These are phyloP conservation scores for Sebastiscus tertius DNA, from an alignment of 2,797 vertebrate species.

Conservation along the genomic window DNA sequence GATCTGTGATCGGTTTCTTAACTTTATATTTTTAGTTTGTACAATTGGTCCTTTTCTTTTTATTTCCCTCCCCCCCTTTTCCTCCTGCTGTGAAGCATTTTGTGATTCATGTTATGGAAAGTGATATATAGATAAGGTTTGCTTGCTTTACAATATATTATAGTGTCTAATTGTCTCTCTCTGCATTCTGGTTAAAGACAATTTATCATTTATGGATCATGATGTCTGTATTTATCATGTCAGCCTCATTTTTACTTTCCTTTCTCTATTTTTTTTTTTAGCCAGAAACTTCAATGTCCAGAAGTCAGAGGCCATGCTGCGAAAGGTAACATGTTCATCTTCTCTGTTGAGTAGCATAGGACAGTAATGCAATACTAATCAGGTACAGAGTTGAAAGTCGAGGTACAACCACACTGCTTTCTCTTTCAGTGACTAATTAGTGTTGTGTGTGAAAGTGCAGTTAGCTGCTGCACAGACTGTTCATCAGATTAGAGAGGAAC, in stretches of 20 bases:
- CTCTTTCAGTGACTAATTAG: neutral
- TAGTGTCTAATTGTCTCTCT: neutral
- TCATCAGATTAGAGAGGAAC: conserved; percentile 36
- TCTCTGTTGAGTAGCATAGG: neutral
- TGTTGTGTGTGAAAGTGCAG: neutral
- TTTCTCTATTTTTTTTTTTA: conserved; percentile 68
- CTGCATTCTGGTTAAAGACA: neutral
- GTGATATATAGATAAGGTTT: neutral
- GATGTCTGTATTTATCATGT: neutral
- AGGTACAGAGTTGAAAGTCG: neutral
- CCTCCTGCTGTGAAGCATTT: neutral
- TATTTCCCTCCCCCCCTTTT: neutral
- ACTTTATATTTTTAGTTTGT: neutral
- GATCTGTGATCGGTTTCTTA: too few species aligned
- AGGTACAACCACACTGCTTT: neutral
- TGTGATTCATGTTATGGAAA: neutral
- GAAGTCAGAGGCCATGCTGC: conserved; percentile 94
- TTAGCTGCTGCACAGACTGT: neutral
- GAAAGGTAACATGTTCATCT: conserved; percentile 86
- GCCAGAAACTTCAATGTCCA: conserved; percentile 92
- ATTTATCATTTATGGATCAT: neutral
- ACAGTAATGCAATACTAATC: neutral
- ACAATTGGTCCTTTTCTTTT: too few species aligned
- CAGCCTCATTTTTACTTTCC: neutral
- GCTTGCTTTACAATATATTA: neutral